These are phyloP conservation scores for Syngnathus scovelli DNA, from an alignment of 2,113 vertebrate species.

Conservation along the genomic window DNA sequence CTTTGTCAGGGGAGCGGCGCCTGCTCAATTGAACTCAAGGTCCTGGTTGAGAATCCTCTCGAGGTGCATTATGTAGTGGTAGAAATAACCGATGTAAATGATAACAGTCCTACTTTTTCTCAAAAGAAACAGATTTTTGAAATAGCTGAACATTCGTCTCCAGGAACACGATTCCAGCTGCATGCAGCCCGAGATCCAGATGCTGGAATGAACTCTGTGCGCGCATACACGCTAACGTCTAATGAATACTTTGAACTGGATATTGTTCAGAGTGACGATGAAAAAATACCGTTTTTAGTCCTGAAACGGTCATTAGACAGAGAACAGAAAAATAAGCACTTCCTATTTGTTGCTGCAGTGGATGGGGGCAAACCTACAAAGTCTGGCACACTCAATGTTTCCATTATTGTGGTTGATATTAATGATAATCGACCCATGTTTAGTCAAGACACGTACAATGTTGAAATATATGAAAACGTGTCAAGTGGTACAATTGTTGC, in stretches of 20 bases:
- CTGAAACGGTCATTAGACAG: constrained; percentile 60
- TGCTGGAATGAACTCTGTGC: constrained; percentile 62
- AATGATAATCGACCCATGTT: constrained; percentile 69
- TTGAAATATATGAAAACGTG: constrained; percentile 48
- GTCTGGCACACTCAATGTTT: constrained; percentile 50
- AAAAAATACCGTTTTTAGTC: constrained; percentile 60
- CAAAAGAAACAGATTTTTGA: constrained; percentile 50
- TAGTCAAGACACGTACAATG: constrained; percentile 44
- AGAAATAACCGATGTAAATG: constrained; percentile 68
- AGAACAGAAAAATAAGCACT: constrained; percentile 37
- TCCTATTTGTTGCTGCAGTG: constrained; percentile 51
- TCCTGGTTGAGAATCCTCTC: constrained; percentile 64
- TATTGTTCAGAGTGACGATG: constrained; percentile 37
- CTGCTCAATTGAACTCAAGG: constrained; percentile 63
- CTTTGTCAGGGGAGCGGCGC: constrained; percentile 51
- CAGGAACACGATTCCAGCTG: constrained; percentile 65
- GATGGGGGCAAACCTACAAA: constrained; percentile 65
- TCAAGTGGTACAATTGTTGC: constrained; percentile 25
- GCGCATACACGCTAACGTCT: constrained; percentile 62
- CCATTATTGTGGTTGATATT: constrained; percentile 57
- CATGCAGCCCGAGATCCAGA: constrained; percentile 73
- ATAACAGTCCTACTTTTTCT: constrained; percentile 67
- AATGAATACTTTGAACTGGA: constrained; percentile 63
- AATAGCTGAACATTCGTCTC: constrained; percentile 57
- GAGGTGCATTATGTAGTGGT: constrained; percentile 64